These are phyloP conservation scores for Pogoniulus pusillus DNA, from an alignment of 2,797 vertebrate species.

Conservation along the genomic window DNA sequence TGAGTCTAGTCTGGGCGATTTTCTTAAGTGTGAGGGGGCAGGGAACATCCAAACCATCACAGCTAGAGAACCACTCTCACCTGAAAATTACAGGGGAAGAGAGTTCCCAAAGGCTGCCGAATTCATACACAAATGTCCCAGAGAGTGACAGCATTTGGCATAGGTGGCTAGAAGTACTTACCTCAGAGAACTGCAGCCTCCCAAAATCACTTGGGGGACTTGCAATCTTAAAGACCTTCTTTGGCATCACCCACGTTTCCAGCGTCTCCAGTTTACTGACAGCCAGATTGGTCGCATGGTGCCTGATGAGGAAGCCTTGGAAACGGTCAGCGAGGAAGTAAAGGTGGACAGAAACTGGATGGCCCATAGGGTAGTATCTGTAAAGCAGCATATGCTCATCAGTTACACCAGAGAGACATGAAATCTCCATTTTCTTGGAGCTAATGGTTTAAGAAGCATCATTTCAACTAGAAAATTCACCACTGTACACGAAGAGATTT, in stretches of 20 bases:
- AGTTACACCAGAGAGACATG: background rate
- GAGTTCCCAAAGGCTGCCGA: background rate
- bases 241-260: conserved; percentile 96
- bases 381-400: background rate
- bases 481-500: background rate
- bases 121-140: background rate
- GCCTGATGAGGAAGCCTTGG: conserved; percentile 94
- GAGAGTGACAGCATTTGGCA: background rate
- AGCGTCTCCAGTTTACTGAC: conserved; percentile 95
- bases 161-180: conserved; percentile 36
- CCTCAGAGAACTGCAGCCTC: conserved; percentile 93
- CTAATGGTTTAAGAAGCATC: background rate
- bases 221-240: conserved; percentile 90
- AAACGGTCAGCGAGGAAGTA: conserved; percentile 97
- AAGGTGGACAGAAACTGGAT: conserved; percentile 91
- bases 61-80: background rate
- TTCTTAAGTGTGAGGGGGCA: too few species aligned
- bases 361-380: conserved; percentile 96
- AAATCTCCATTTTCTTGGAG: background rate
- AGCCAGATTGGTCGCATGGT: conserved; percentile 94
- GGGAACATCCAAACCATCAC: too few species aligned
- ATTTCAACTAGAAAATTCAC: background rate
- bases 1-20: too few species aligned
- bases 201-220: conserved; percentile 87
- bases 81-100: background rate